Percentiles rank a stretch among this genome's conserved stretches.
These are phyloP conservation scores for Acromyrmex charruanus DNA, from an alignment of 1,140 invertebrate species.

Conservation along the genomic window DNA sequence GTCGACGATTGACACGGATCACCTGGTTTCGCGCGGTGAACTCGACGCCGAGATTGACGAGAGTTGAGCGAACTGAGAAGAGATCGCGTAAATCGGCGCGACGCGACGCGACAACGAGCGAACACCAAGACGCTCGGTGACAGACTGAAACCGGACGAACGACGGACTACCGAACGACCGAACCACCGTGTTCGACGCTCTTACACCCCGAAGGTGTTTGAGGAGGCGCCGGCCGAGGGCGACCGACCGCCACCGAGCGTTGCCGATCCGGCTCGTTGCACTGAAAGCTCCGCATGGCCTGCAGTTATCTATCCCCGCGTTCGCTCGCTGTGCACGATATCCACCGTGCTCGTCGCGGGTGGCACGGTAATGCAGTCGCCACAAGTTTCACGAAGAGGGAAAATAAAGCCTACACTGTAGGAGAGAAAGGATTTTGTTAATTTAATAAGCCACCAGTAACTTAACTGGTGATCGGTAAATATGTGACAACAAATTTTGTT, in stretches of 20 bases:
- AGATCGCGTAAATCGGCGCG: neutral
- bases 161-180: constrained; percentile 66
- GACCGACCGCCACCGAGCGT: constrained; percentile 68
- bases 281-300: constrained; percentile 63
- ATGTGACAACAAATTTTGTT: too few species aligned
- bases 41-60: neutral
- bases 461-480: too few species aligned
- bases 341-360: constrained; percentile 15
- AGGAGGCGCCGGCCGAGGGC: constrained; percentile 68
- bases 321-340: constrained; percentile 26
- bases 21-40: constrained; percentile 5
- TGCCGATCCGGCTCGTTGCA: constrained; percentile 71
- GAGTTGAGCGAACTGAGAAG: neutral
- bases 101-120: neutral
- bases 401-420: neutral
- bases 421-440: too few species aligned
- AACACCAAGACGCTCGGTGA: constrained; percentile 70
- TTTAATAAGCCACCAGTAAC: too few species aligned
- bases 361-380: constrained; percentile 36
- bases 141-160: constrained; percentile 75
- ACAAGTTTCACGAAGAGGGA: constrained; percentile 6
- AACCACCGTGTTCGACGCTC: constrained; percentile 53
- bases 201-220: constrained; percentile 72
- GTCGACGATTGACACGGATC: neutral
- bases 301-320: constrained; percentile 44